A percentile compares a stretch with the other conserved stretches of the same genome.
phyloP scores from a whole-genome alignment of 53 echinoderm and acorn worm genomes.

The Stichopus horrens region DNA sequence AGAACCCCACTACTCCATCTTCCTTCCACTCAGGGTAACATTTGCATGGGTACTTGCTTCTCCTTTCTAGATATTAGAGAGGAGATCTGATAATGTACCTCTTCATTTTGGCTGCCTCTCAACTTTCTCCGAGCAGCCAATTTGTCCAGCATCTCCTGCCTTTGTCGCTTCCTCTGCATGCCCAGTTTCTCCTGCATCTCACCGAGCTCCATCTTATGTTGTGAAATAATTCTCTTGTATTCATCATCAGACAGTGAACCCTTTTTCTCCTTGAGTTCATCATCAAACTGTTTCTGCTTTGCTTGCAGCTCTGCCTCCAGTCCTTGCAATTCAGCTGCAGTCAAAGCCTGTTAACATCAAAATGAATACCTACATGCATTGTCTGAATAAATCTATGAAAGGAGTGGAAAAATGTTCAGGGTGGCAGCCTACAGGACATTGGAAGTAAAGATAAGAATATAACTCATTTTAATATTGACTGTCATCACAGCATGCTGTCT shows the following conservation, averaged over 20 bases:
- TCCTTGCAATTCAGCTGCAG: slow-evolving; percentile 51
- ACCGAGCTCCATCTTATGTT: slow-evolving; percentile 75
- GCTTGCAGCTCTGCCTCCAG: slow-evolving; percentile 74
- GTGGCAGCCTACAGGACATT: no score
- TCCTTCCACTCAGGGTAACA: no score
- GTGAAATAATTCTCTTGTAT: slow-evolving; percentile 61
- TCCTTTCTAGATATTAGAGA: no score
- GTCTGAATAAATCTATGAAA: no score
- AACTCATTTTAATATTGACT: no score
- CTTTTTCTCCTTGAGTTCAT: slow-evolving; percentile 69
- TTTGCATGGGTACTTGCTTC: no score
- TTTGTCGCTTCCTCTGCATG: slow-evolving; percentile 68
- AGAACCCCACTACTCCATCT: no score
- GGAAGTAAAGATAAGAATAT: no score
- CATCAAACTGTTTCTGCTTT: slow-evolving; percentile 59
- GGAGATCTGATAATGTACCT: not conserved
- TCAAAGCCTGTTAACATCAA: slow-evolving; percentile 33
- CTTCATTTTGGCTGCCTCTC: not conserved
- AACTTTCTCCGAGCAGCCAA: slow-evolving; percentile 68
- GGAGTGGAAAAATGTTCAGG: no score
- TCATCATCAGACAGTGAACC: slow-evolving; percentile 68
- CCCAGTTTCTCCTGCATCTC: slow-evolving; percentile 61
- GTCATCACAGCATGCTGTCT: no score
- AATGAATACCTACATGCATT: no score
- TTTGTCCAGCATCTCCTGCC: slow-evolving; percentile 79